Base-by-base conservation (phyloP, 2,113 vertebrate genomes). In the Ivindomyrus marchei region DNA sequence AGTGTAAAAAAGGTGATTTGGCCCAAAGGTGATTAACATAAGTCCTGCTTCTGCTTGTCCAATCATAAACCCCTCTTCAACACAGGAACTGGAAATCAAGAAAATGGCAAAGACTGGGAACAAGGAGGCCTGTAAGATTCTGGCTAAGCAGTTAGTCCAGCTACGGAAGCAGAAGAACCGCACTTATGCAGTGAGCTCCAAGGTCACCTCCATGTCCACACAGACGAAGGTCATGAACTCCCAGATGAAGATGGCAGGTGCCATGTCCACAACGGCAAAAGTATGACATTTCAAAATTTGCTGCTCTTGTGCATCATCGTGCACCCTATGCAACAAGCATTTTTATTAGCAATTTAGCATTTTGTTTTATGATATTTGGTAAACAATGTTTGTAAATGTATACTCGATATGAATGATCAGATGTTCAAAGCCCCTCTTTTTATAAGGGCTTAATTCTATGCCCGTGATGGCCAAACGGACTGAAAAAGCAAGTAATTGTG, bases 211-310 rank as follows among this genome's bases (percentile, higher is more conserved):
- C 89, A 99, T 99, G 98, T 97, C 97, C 0, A 98, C 98, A 10
- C 98, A 99, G 92, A 98, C 98, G 0, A 98, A 99, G 92, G 95
- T 99, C 92, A 99, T 99, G 98, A 99, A 98, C 94, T 99, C 98
- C n/a, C 98, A 99, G 93, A 98, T 99, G 98, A 99, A 99, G 95
- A 99, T 99, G 98, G 98, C 98, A 0, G 97, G 97, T 89, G 98
- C 98, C 85, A 99, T 99, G 98, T 97, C 98, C 92, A 96, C 97
- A 66, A 97, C 98, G 66, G 97, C 98, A 88, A 99, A 99, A 95
- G 98, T 99, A 94, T 95, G 94, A 74, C 39, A 42, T n/a, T 45
- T n/a, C 52, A 88, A 11, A 53, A 42, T 90, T n/a, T 58, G 56
- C 53, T 66, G 27, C 31, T 24, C 56, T 11, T 62, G 17, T 52